Evolutionary conservation across 2,888 invertebrate species (phyloP).

Genomic region (Gordius sp.): DNA sequence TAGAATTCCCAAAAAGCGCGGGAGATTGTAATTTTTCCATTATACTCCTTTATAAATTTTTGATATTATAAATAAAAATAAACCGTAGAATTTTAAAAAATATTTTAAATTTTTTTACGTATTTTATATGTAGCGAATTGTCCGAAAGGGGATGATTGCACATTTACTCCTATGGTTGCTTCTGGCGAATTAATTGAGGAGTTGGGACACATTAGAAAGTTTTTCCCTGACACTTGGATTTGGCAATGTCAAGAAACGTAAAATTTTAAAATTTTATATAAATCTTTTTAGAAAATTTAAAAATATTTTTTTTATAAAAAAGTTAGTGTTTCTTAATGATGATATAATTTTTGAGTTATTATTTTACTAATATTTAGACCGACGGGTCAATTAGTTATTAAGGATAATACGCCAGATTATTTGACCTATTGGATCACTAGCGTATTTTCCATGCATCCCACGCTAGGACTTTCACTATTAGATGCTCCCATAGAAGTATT

Average conservation of each 20-base stretch:
- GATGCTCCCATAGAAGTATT: background rate
- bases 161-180: background rate
- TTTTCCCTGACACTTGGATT: conserved; percentile 14
- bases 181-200: background rate
- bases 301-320: background rate
- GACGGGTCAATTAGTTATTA: background rate
- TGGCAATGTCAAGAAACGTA: background rate
- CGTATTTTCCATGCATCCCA: conserved; percentile 1
- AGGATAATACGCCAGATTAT: background rate
- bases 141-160: background rate
- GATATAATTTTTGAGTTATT: background rate
- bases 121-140: no score
- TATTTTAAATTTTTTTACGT: no score
- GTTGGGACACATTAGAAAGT: background rate
- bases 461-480: background rate
- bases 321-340: background rate
- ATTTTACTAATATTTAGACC: background rate
- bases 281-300: background rate
- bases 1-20: background rate
- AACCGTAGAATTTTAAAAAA: no score
- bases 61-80: no score
- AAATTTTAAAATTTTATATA: background rate
- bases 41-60: no score
- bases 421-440: conserved; percentile 3
- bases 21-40: no score